A percentile compares a stretch with the other conserved stretches of the same genome.
Conservation (phyloP, 2,888 invertebrate species). For the Pediacus dermestoides region DNA sequence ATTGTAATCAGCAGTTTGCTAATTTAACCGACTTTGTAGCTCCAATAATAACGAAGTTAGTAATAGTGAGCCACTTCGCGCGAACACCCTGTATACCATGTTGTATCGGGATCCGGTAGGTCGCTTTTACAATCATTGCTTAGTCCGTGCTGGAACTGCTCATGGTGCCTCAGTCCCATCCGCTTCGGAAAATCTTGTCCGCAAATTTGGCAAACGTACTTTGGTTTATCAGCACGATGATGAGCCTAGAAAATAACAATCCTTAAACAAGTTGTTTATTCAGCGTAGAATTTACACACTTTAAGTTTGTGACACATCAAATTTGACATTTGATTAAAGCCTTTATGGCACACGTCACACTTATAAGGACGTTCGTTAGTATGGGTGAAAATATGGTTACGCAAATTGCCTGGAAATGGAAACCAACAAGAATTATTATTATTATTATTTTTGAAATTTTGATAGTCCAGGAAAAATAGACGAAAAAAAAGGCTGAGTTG, state of each 20-base stretch:
- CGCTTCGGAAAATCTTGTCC: constrained; percentile 55
- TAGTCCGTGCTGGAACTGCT: constrained; percentile 56
- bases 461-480: too few species aligned
- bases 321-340: constrained; percentile 79
- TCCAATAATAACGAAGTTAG: too few species aligned
- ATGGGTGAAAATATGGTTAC: constrained; percentile 75
- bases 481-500: too few species aligned
- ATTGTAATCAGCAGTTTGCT: too few species aligned
- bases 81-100: too few species aligned
- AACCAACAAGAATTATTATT: neutral
- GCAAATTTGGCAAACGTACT: constrained; percentile 55
- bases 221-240: constrained; percentile 54
- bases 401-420: constrained; percentile 59
- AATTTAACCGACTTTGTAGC: too few species aligned
- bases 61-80: too few species aligned
- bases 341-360: constrained; percentile 69
- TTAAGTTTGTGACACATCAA: constrained; percentile 74
- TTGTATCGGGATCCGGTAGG: neutral
- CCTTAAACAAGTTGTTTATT: neutral
- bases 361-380: constrained; percentile 76
- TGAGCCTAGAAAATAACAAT: constrained; percentile 45
- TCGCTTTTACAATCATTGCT: constrained; percentile 22
- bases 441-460: neutral
- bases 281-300: constrained; percentile 43
- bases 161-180: constrained; percentile 55